These are phyloP conservation scores for Neuroterus valhalla DNA, from an alignment of 1,140 invertebrate genomes.

Conservation along the genomic window DNA sequence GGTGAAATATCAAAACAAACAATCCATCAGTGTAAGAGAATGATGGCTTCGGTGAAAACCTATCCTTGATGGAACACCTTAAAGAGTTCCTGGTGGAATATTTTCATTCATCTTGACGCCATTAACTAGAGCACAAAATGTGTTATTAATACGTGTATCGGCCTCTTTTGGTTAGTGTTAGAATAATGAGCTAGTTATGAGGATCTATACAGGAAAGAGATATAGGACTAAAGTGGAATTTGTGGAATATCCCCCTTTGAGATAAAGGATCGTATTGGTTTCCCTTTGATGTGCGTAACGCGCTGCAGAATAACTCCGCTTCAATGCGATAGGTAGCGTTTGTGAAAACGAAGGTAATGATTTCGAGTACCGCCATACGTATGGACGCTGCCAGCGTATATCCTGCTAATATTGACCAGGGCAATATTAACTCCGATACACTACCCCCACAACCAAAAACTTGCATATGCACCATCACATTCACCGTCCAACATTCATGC, in stretches of 20 bases:
- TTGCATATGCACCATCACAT: background rate
- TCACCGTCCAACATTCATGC: conserved; percentile 31
- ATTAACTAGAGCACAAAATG: no score
- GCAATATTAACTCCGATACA: conserved; percentile 58
- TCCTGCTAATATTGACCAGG: conserved; percentile 51
- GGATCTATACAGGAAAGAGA: no score
- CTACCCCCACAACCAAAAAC: background rate
- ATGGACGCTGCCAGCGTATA: conserved; percentile 43
- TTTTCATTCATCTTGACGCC: no score
- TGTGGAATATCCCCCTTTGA: background rate
- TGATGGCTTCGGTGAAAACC: no score
- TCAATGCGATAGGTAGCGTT: background rate
- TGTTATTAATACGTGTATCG: no score
- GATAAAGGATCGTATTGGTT: conserved; percentile 9
- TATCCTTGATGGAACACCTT: no score
- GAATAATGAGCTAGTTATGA: no score
- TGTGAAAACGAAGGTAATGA: conserved; percentile 47
- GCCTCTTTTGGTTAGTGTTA: no score
- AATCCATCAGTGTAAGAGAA: no score
- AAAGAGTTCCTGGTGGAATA: no score
- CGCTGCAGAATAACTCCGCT: background rate
- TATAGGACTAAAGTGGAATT: background rate
- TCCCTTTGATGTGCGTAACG: conserved; percentile 20
- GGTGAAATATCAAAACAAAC: no score
- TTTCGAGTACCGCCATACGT: conserved; percentile 42